A percentile compares a stretch with the other conserved stretches of the same genome.
Evolutionary conservation across 2,113 vertebrate genomes (phyloP).

Genomic region (Sylvietta virens): DNA sequence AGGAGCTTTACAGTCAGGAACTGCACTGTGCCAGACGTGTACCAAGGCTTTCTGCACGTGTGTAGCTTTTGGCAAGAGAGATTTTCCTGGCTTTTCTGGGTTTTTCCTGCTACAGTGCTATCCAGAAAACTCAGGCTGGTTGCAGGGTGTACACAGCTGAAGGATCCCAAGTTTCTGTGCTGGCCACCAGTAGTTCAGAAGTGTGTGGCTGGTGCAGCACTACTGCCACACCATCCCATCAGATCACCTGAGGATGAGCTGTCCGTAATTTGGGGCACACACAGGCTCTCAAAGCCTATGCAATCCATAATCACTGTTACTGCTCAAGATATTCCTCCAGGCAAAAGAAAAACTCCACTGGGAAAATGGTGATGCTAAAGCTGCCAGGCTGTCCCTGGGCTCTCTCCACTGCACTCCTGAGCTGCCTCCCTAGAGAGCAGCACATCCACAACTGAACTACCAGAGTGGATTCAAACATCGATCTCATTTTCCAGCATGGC

Average conservation of each 20-base stretch:
- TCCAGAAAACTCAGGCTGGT: not conserved
- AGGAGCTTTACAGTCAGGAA: not conserved
- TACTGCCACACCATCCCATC: not conserved
- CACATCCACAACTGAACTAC: not conserved
- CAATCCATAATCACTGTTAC: not conserved
- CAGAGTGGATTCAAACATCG: not conserved
- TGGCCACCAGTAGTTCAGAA: not conserved
- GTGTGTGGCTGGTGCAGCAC: not conserved
- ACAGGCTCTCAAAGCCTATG: not conserved
- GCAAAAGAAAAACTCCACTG: not conserved
- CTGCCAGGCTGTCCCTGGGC: not conserved
- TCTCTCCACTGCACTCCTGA: accelerated
- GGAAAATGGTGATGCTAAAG: not conserved
- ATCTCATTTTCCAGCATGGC: not conserved
- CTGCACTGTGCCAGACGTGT: not conserved
- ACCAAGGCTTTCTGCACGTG: not conserved
- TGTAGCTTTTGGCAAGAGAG: not conserved
- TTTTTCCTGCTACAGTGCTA: not conserved
- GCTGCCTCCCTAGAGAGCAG: not conserved
- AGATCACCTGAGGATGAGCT: not conserved
- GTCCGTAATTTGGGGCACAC: not conserved
- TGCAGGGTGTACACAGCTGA: not conserved
- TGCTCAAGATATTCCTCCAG: not conserved
- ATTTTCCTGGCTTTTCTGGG: not conserved
- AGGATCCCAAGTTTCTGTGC: not conserved